phyloP scores from a whole-genome alignment of 2,888 invertebrate species.

The Drosophila paracracens region DNA sequence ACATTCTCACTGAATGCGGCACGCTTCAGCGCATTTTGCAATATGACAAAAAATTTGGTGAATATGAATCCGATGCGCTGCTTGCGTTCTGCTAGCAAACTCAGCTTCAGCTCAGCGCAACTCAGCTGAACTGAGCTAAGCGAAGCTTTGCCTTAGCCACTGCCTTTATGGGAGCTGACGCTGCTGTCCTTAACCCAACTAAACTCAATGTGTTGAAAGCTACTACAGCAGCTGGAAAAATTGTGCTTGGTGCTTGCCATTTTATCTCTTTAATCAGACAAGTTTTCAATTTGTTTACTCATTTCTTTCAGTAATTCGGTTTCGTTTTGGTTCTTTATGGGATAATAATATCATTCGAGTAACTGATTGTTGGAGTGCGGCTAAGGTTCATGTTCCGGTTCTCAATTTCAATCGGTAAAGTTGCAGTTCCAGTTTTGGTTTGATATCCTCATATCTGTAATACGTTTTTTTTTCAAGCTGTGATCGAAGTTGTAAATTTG shows the following conservation, averaged over 20 bases:
- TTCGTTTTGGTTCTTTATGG: background rate
- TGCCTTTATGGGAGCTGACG: slow-evolving; percentile 5
- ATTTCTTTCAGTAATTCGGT: background rate
- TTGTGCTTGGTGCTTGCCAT: background rate
- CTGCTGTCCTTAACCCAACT: slow-evolving; percentile 3
- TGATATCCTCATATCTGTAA: background rate
- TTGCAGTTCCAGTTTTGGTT: background rate
- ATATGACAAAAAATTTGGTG: slow-evolving; percentile 61
- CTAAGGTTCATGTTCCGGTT: background rate
- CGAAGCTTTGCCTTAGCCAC: background rate
- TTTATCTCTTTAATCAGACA: background rate
- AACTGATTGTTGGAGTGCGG: background rate
- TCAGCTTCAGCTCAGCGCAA: slow-evolving; percentile 22
- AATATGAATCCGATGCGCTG: slow-evolving; percentile 30
- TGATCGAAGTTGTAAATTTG: background rate
- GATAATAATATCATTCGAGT: background rate
- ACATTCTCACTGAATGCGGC: slow-evolving; percentile 57
- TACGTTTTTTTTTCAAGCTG: background rate
- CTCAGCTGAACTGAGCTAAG: slow-evolving; percentile 27
- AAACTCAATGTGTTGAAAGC: background rate
- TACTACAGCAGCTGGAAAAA: background rate
- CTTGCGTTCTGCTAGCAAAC: slow-evolving; percentile 2
- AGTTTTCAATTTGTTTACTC: background rate
- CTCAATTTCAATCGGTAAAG: background rate
- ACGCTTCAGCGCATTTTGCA: slow-evolving; percentile 69